Percentiles rank a stretch among this genome's conserved stretches.
Evolutionary conservation across 2,113 vertebrate species (phyloP).

Genomic region (Hemicordylus capensis): DNA sequence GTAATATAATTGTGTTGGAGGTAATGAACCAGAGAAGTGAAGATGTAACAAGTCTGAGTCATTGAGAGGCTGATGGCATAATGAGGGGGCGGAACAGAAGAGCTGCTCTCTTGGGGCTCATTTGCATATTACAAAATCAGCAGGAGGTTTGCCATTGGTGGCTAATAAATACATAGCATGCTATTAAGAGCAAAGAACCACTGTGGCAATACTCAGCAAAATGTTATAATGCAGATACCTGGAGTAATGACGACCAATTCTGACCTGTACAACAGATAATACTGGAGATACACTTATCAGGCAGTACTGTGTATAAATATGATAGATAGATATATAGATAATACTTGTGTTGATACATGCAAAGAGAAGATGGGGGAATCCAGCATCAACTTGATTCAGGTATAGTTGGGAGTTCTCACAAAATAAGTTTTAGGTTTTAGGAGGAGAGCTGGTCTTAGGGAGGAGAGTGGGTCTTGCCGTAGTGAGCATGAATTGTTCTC

Average conservation of each 20-base stretch:
- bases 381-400: no score
- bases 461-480: no score
- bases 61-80: slow-evolving; percentile 42
- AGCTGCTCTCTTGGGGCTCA: slow-evolving; percentile 23
- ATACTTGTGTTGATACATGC: not conserved
- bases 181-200: not conserved
- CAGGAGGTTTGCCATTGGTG: not conserved
- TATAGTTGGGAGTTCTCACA: no score
- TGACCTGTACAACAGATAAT: not conserved
- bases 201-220: not conserved
- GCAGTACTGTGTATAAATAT: no score
- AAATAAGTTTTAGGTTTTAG: no score
- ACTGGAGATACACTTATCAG: no score
- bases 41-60: slow-evolving; percentile 71
- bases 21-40: slow-evolving; percentile 65
- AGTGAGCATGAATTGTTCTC: no score
- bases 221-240: not conserved
- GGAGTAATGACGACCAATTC: not conserved
- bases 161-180: not conserved
- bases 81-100: slow-evolving; percentile 49
- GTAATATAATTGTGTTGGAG: slow-evolving; percentile 55
- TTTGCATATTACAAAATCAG: slow-evolving; percentile 25
- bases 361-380: not conserved
- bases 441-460: no score
- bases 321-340: no score